A percentile compares a stretch with the other conserved stretches of the same genome.
These are phyloP conservation scores for Neogobius melanostomus DNA, from an alignment of 2,113 vertebrate species.

Conservation along the genomic window DNA sequence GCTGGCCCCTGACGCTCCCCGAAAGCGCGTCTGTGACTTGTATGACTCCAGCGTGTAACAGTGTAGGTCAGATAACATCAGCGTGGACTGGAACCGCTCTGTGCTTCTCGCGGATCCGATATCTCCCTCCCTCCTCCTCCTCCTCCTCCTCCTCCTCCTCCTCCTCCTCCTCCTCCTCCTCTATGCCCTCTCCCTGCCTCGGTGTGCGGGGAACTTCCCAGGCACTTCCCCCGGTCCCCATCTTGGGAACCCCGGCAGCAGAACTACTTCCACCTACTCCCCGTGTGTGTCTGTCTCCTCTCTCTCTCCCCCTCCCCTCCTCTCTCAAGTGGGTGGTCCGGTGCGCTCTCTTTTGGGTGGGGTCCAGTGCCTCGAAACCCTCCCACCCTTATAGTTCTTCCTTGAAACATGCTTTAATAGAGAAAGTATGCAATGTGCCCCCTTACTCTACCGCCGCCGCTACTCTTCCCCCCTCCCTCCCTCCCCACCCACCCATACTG, in stretches of 20 bases:
- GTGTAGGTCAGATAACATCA: slow-evolving; percentile 54
- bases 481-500: slow-evolving; percentile 69
- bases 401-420: slow-evolving; percentile 78
- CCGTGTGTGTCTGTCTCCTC: slow-evolving; percentile 43
- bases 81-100: slow-evolving; percentile 31
- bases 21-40: slow-evolving; percentile 32
- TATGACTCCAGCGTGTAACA: slow-evolving; percentile 34
- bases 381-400: slow-evolving; percentile 49
- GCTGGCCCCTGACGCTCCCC: slow-evolving; percentile 6
- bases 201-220: slow-evolving; percentile 48
- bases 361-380: slow-evolving; percentile 49
- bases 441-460: slow-evolving; percentile 41
- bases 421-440: slow-evolving; percentile 77
- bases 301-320: not conserved
- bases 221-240: slow-evolving; percentile 34
- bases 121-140: not conserved
- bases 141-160: slow-evolving; percentile 9
- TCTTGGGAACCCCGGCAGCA: slow-evolving; percentile 67
- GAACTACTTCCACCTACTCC: slow-evolving; percentile 41
- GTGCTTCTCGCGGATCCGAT: slow-evolving; percentile 25
- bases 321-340: slow-evolving; percentile 70
- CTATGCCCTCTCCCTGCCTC: slow-evolving; percentile 3
- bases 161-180: slow-evolving; percentile 13
- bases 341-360: slow-evolving; percentile 60
- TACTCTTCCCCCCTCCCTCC: slow-evolving; percentile 66